Evolutionary conservation across 2,888 invertebrate genomes (phyloP).

Genomic region (Xylophagus ater): DNA sequence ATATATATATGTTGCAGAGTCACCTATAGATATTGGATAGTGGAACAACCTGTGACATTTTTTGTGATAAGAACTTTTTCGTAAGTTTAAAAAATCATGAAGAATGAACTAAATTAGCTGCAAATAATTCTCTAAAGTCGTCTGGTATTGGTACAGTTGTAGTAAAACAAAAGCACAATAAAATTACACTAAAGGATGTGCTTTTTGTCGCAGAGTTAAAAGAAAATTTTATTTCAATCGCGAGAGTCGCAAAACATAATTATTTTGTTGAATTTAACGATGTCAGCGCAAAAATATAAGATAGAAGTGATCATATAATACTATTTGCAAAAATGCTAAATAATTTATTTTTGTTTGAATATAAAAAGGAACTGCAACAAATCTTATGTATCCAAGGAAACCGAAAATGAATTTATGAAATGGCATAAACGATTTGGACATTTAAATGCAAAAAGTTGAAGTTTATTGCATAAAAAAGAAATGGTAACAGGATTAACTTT

Average conservation of each 20-base stretch:
- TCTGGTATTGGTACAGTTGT: constrained; percentile 8
- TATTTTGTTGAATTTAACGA: constrained; percentile 8
- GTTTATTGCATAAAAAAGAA: too few species aligned
- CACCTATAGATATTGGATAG: neutral
- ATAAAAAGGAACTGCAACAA: constrained; percentile 1
- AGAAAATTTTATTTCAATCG: constrained; percentile 18
- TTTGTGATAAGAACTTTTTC: neutral
- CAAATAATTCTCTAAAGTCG: constrained; percentile 13
- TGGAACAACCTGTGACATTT: neutral
- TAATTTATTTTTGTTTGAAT: constrained; percentile 11
- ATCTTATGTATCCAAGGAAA: neutral
- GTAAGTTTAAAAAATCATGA: neutral
- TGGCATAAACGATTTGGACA: constrained; percentile 14
- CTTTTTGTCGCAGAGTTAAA: constrained; percentile 16
- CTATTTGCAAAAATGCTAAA: constrained; percentile 5
- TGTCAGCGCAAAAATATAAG: constrained; percentile 5
- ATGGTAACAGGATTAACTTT: constrained; percentile 12
- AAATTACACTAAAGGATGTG: constrained; percentile 14
- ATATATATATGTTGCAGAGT: neutral
- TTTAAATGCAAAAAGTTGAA: too few species aligned
- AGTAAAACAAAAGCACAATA: constrained; percentile 1
- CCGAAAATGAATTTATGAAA: neutral
- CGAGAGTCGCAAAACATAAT: constrained; percentile 15
- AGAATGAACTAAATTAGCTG: constrained; percentile 1
- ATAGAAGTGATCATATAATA: constrained; percentile 6